Percentiles rank a stretch among this genome's conserved stretches.
phyloP scores from a whole-genome alignment of 2,113 vertebrate genomes.

The Gasterosteus nipponicus region DNA sequence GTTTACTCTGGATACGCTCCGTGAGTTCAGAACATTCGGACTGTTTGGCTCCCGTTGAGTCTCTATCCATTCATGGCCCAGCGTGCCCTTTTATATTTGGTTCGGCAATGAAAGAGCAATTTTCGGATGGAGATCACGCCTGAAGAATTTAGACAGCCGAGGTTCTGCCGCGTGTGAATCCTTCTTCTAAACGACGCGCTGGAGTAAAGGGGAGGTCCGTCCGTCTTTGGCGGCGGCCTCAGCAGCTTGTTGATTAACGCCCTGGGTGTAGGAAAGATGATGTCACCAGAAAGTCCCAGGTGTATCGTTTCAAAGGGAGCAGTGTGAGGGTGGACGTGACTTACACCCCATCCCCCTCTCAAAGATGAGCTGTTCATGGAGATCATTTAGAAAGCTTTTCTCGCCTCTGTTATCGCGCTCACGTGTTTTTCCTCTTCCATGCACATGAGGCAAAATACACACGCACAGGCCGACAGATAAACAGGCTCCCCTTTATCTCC shows the following conservation, averaged over 20 bases:
- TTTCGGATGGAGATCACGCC: conserved; percentile 33
- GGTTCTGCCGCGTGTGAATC: conserved; percentile 31
- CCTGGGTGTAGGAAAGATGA: conserved; percentile 49
- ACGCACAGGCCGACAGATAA: conserved; percentile 56
- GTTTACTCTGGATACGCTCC: conserved; percentile 59
- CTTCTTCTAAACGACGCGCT: conserved; percentile 27
- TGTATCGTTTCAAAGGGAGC: conserved; percentile 76
- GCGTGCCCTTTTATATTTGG: conserved; percentile 25
- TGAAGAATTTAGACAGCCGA: conserved; percentile 47
- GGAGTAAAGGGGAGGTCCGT: conserved; percentile 52
- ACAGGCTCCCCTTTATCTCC: conserved; percentile 66
- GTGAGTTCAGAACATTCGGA: conserved; percentile 27
- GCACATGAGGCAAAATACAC: conserved; percentile 12
- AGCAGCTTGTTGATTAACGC: conserved; percentile 49
- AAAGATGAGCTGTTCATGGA: conserved; percentile 45
- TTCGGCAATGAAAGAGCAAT: conserved; percentile 46
- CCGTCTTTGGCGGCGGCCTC: conserved; percentile 35
- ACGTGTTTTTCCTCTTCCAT: conserved; percentile 9
- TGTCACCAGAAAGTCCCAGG: conserved; percentile 74
- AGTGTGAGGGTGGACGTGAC: conserved; percentile 61
- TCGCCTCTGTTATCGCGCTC: conserved; percentile 53
- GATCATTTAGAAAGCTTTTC: conserved; percentile 48
- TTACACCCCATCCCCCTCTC: conserved; percentile 16
- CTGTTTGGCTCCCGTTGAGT: conserved; percentile 20
- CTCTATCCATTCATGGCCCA: conserved; percentile 23